These are phyloP conservation scores for Eristalis tenax DNA, from an alignment of 2,888 invertebrate genomes.

Conservation along the genomic window DNA sequence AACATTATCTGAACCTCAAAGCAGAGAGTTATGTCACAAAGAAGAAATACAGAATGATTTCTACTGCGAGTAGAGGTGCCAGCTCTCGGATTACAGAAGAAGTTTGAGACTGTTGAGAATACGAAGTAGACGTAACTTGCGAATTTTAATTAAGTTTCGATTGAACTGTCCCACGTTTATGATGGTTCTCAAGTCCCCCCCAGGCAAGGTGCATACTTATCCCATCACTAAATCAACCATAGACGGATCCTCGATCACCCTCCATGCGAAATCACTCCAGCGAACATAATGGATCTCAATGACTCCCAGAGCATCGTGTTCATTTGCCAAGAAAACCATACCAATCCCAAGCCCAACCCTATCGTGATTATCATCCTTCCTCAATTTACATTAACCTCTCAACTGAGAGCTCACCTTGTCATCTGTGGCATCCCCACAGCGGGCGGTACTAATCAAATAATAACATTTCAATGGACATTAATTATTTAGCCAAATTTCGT, in stretches of 20 bases:
- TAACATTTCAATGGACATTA: constrained; percentile 64
- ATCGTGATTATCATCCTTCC: background rate
- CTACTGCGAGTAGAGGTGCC: no score
- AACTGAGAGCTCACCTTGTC: constrained; percentile 33
- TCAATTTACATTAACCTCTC: constrained; percentile 10
- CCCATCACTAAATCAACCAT: background rate
- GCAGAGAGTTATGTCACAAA: background rate
- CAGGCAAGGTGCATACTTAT: background rate
- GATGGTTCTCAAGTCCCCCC: no score
- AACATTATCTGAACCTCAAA: background rate
- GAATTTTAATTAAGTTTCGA: no score
- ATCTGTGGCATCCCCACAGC: constrained; percentile 39
- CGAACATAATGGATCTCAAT: background rate
- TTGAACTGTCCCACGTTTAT: no score
- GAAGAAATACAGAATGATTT: background rate
- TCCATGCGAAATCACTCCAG: background rate
- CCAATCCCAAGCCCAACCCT: background rate
- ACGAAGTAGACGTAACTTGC: no score
- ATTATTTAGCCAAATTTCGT: constrained; percentile 61
- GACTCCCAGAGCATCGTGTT: constrained; percentile 1
- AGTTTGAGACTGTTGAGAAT: no score
- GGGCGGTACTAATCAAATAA: constrained; percentile 63
- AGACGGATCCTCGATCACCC: background rate
- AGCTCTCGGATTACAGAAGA: no score
- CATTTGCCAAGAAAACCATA: constrained; percentile 2